phyloP scores from a whole-genome alignment of 2,113 vertebrate species.

The Glareola pratincola region DNA sequence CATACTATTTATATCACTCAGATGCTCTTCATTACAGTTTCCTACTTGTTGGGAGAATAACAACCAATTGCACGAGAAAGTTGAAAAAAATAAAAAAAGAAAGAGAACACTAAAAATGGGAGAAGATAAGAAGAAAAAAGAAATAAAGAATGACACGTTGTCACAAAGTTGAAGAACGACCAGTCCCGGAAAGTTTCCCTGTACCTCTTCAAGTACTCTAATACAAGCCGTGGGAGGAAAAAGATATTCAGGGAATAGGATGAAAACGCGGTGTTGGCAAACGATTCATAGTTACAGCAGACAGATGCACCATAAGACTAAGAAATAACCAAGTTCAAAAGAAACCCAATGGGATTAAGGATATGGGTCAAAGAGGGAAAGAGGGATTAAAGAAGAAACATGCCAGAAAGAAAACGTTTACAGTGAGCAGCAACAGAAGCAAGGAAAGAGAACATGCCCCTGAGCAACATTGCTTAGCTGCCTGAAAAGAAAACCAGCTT shows the following conservation, averaged over 20 bases:
- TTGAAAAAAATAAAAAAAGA: neutral
- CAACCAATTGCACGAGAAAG: neutral
- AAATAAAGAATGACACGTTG: neutral
- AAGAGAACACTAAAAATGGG: conserved; percentile 5
- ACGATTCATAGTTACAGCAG: conserved; percentile 54
- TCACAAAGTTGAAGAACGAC: conserved; percentile 37
- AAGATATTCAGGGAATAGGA: conserved; percentile 12
- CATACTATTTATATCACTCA: neutral
- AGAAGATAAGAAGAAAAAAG: conserved; percentile 15
- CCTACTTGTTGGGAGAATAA: neutral
- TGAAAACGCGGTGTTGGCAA: conserved; percentile 61
- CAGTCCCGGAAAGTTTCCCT: conserved; percentile 31
- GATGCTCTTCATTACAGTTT: neutral
- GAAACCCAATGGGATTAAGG: conserved; percentile 72
- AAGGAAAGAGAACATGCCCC: conserved; percentile 66
- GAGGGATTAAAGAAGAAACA: conserved; percentile 74
- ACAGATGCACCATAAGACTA: conserved; percentile 55
- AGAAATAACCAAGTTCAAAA: conserved; percentile 70
- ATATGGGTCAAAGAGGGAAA: conserved; percentile 70
- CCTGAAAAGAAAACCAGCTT: conserved; percentile 75
- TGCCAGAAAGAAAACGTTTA: conserved; percentile 72
- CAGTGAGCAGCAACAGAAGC: conserved; percentile 71
- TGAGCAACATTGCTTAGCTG: conserved; percentile 61
- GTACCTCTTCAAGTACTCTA: conserved; percentile 26
- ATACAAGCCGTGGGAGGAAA: conserved; percentile 46